A percentile compares a stretch with the other conserved stretches of the same genome.
phyloP scores from a whole-genome alignment of 2,888 invertebrate species.

The Eupithecia inturbata region DNA sequence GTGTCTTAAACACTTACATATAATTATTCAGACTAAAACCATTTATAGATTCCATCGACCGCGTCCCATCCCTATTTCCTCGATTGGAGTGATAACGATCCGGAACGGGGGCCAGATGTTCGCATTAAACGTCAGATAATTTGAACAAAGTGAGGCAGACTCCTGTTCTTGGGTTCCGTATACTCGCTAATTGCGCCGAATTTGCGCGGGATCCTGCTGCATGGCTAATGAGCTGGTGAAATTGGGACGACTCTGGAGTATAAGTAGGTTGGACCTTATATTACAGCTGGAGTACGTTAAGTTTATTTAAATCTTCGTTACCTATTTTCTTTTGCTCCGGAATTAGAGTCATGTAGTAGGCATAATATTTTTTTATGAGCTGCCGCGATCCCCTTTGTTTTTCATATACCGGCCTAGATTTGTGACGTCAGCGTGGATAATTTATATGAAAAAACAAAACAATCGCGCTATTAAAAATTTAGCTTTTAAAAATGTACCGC shows the following conservation, averaged over 20 bases:
- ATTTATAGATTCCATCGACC: constrained; percentile 33
- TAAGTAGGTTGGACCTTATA: constrained; percentile 11
- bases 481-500: too few relatives aligned
- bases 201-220: constrained; percentile 23
- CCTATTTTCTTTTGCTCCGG: background rate
- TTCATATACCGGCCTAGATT: too few relatives aligned
- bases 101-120: constrained; percentile 53
- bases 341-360: background rate
- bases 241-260: constrained; percentile 1
- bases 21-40: background rate
- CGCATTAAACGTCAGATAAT: constrained; percentile 51
- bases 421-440: too few relatives aligned
- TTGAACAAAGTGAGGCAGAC: constrained; percentile 48
- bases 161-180: constrained; percentile 24
- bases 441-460: too few relatives aligned
- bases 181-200: constrained; percentile 37
- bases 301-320: background rate
- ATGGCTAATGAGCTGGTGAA: constrained; percentile 34
- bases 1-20: too few relatives aligned
- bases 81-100: constrained; percentile 49
- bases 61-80: constrained; percentile 37
- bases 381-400: too few relatives aligned
- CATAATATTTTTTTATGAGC: too few relatives aligned
- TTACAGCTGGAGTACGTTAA: background rate
- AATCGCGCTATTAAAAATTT: too few relatives aligned